A percentile compares a stretch with the other conserved stretches of the same genome.
These are phyloP conservation scores for Drosophila quinaria DNA, from an alignment of 2,888 invertebrate species.

Conservation along the genomic window DNA sequence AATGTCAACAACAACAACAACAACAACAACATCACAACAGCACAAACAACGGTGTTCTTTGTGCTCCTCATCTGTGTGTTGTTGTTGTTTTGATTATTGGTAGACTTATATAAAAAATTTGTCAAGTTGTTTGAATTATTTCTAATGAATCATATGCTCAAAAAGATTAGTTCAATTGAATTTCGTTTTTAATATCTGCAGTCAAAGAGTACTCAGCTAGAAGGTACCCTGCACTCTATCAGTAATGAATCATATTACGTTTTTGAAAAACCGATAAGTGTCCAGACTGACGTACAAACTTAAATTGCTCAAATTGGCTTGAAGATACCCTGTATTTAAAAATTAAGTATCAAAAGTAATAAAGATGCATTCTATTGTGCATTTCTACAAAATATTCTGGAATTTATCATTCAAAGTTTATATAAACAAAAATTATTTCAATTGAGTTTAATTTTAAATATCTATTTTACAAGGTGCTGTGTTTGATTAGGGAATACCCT, in stretches of 20 bases:
- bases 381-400: not conserved
- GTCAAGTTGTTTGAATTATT: slow-evolving; percentile 18
- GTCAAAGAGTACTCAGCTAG: not conserved
- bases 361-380: not conserved
- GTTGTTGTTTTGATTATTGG: slow-evolving; percentile 2
- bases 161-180: slow-evolving; percentile 17
- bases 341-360: too few relatives aligned
- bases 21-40: not conserved
- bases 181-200: not conserved
- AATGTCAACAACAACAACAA: slow-evolving; percentile 53
- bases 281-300: not conserved
- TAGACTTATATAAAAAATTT: slow-evolving; percentile 2
- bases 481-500: not conserved
- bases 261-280: not conserved
- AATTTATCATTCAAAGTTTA: not conserved
- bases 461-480: too few relatives aligned
- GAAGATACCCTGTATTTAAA: not conserved
- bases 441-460: not conserved
- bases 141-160: slow-evolving; percentile 4
- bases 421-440: too few relatives aligned
- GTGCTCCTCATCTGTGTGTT: slow-evolving; percentile 1
- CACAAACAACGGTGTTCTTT: slow-evolving; percentile 15
- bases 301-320: not conserved
- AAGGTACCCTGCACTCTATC: not conserved
- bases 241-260: not conserved